Evolutionary conservation across 64 coral and sea anemone genomes (phyloP), one percentile per base, ranked within the genome.

Genomic region (Montipora sp.): DNA sequence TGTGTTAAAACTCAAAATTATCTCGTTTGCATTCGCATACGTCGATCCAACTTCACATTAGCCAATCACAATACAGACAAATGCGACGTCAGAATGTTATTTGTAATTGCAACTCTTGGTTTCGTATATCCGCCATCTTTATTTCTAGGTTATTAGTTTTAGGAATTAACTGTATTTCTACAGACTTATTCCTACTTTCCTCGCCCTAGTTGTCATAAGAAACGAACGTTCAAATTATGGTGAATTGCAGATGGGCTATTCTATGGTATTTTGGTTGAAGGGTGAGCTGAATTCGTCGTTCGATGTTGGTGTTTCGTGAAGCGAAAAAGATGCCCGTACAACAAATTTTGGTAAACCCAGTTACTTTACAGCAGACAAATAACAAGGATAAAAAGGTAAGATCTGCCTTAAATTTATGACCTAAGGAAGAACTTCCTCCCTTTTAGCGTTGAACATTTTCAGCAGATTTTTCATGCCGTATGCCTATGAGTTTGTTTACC

Each of bases 341-440:
- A 67, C 95, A 98, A 82, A 98, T 98, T 71, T 83, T 98, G 16
- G 95, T 98, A 4, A 98, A 98, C 75, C 91, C 95, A 83, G 88
- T 61, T 51, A 80, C 89, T 87, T 36, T 75, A 46, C 92, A 94
- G 74, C 95, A 96, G 75, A 98, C 94, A 8, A 98, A 98, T 60
- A 96, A 96, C 63, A 98, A 98, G 78, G 92, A 68, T 46, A 83
- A 80, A 22, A 98, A 98, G 92, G 95, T 98, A 78, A 96, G 95
- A 90, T 72, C 4, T 48, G 24, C 16, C 22, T 22, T 8, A 19
- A 50, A 22, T 45, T 49, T 16, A 10, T 78, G 45, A 6, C 46
- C 46, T 78, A 13, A 49, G 45, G 16, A 78, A 19, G 6, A 4
- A 19, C 11, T 16, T 18, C 46, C 14, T 47, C 73, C 46, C 73